These are phyloP conservation scores for Phalloptychus januarius DNA, from an alignment of 2,797 vertebrate genomes.

Conservation along the genomic window DNA sequence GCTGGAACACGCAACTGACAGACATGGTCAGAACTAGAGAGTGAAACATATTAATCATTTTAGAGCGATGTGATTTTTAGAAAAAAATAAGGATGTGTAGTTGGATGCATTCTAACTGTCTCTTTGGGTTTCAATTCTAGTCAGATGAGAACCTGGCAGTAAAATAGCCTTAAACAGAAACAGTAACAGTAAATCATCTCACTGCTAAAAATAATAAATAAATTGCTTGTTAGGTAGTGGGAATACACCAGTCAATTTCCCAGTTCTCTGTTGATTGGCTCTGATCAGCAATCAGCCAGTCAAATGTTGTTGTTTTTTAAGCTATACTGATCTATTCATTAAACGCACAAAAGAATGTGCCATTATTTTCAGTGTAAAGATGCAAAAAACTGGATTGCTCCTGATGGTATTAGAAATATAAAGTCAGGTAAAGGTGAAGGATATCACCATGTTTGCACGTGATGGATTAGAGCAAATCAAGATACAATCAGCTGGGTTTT, in stretches of 20 bases:
- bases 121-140: neutral
- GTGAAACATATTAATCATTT: neutral
- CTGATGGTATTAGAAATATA: neutral
- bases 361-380: neutral
- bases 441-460: neutral
- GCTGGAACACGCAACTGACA: neutral
- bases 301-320: neutral
- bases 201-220: neutral
- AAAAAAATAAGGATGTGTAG: neutral
- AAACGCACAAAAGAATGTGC: neutral
- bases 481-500: neutral
- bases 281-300: neutral
- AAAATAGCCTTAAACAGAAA: neutral
- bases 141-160: neutral
- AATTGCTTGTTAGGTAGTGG: neutral
- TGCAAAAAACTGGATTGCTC: neutral
- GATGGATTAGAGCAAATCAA: neutral
- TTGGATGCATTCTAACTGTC: neutral
- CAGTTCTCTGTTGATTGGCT: neutral
- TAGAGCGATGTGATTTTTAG: neutral
- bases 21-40: neutral
- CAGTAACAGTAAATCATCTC: neutral
- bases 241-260: neutral
- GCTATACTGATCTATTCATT: neutral
- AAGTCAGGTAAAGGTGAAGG: neutral